Conservation (phyloP, 2,797 vertebrate species). For the Meriones psammophilus region DNA sequence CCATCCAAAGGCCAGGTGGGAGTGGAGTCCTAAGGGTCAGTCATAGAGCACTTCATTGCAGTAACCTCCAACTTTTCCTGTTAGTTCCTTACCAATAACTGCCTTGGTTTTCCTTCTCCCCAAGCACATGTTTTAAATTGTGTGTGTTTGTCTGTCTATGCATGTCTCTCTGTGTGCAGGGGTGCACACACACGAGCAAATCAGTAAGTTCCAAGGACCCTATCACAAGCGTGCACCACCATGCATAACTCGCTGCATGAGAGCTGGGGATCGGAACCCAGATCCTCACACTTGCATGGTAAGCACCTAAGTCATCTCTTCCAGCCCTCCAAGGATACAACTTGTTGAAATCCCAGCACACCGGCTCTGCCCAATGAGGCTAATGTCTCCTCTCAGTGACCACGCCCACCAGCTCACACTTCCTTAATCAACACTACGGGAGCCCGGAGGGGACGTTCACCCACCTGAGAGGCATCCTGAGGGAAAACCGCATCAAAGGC, state of each 20-base stretch:
- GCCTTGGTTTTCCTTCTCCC: neutral
- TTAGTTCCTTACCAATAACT: neutral
- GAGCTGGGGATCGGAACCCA: neutral
- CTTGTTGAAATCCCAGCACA: neutral
- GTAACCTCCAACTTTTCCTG: neutral
- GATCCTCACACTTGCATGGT: neutral
- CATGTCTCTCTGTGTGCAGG: neutral
- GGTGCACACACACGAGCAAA: neutral
- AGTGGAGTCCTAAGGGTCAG: neutral
- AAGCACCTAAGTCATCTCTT: neutral
- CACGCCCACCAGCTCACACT: neutral
- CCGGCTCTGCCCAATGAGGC: neutral
- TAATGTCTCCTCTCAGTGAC: neutral
- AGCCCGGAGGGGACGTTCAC: neutral
- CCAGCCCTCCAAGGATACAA: neutral
- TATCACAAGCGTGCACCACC: neutral
- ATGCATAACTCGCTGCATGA: neutral
- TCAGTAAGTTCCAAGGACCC: neutral
- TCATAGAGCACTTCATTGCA: neutral
- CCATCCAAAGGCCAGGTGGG: neutral
- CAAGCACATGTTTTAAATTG: neutral
- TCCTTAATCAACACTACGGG: fast-evolving
- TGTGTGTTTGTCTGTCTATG: neutral
- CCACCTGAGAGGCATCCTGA: slow-evolving; percentile 96
- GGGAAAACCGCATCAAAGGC: slow-evolving; percentile 95